Percentiles rank a stretch among this genome's conserved stretches.
phyloP scores from a whole-genome alignment of 2,797 vertebrate genomes.

The Synaphobranchus kaupii region DNA sequence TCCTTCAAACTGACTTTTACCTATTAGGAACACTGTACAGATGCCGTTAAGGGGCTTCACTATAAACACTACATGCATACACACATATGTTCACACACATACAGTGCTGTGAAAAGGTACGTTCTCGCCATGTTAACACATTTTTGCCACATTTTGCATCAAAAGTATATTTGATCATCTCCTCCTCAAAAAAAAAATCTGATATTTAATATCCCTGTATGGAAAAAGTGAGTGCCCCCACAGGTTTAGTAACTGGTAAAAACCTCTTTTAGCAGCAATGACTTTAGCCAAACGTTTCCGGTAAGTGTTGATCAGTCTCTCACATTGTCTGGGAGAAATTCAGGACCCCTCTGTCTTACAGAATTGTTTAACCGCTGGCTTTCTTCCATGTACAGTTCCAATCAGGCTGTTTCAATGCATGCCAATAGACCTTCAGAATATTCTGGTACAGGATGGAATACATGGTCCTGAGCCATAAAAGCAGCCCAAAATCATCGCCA shows the following conservation, averaged over 20 bases:
- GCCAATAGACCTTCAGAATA: not conserved
- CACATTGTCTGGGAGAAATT: not conserved
- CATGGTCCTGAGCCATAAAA: too few relatives aligned
- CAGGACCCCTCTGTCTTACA: not conserved
- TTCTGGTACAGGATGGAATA: too few relatives aligned
- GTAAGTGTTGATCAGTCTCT: not conserved
- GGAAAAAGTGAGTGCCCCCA: not conserved
- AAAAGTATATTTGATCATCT: not conserved
- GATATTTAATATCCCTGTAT: too few relatives aligned
- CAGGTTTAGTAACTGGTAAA: not conserved
- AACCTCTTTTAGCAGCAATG: not conserved
- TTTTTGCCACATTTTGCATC: constrained; percentile 21
- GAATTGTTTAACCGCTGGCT: not conserved
- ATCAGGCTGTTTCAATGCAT: not conserved
- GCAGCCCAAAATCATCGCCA: not conserved
- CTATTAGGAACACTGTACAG: not conserved
- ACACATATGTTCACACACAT: constrained; percentile 2
- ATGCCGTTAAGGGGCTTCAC: not conserved
- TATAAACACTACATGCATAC: constrained; percentile 23
- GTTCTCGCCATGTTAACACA: not conserved
- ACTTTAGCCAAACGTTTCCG: not conserved
- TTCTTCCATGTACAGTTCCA: not conserved
- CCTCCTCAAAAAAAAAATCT: too few relatives aligned
- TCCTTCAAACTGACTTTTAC: not conserved
- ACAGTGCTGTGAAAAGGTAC: not conserved